Base-by-base conservation (phyloP, 1,140 invertebrate species). In the Heterodera carotae region DNA sequence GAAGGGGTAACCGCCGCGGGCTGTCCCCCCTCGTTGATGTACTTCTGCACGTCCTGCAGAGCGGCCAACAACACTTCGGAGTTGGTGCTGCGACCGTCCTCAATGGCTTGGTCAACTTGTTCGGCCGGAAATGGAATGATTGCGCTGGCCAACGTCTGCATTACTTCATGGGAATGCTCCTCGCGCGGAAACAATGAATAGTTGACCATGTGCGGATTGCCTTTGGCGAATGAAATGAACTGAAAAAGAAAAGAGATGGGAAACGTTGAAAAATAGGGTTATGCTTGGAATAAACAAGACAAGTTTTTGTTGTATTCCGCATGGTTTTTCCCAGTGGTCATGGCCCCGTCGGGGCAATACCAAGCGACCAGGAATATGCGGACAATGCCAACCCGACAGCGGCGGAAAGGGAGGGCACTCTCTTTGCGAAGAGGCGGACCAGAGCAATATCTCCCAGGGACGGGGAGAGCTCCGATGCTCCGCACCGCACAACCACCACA, bases 101-200 rank as follows among this genome's bases (percentile, higher is more conserved):
- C 64, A 29, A 78, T 79, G 18, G 39, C 68, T n/a, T 76, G n/a
- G 12, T 78, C 77, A 43, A 78, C n/a, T 15, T 78, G 74, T 0
- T 53, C 27, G 2, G 29, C 8, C 4, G 77, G 77, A 79, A 78
- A 78, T 7, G 39, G 34, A 18, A 43, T 34, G 62, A 78, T 76
- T 1, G 62, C 10, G 1, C 4, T 22, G 8, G 22, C 27, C 5
- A 70, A 34, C 31, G 36, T 71, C 27, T 76, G 66, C 12, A 71
- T 18, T 31, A 69, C 66, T 22, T 76, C 75, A 25, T 53, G 48
- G 27, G 39, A 76, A 12, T 59, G 72, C 8, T 76, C 64, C 15
- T 71, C 29, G 0, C 62, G 33, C 6, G 75, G 75, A 69, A 76
- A 76, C 27, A 76, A 15, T n/a, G 72, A 62, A 74, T 74, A 74